These are phyloP conservation scores for Cheilosia impressa DNA, from an alignment of 2,888 invertebrate species.

Conservation along the genomic window DNA sequence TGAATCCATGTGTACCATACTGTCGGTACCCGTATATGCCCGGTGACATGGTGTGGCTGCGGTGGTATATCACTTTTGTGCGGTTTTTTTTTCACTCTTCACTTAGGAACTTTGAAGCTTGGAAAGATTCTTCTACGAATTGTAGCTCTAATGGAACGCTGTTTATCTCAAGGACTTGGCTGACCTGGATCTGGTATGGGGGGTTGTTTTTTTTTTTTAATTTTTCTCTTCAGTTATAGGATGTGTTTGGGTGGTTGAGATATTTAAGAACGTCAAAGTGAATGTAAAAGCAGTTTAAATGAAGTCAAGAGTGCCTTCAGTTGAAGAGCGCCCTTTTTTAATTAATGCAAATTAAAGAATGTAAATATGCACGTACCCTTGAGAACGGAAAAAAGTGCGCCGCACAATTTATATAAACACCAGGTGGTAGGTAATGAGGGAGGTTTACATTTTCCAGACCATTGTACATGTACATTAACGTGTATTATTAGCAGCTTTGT, in stretches of 20 bases:
- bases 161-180: slow-evolving; percentile 14
- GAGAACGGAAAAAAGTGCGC: no score
- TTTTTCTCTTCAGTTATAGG: background rate
- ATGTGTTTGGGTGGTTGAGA: background rate
- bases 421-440: no score
- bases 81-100: slow-evolving; percentile 3
- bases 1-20: slow-evolving; percentile 48
- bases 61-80: background rate
- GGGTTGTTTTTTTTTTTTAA: no score
- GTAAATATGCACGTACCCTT: no score
- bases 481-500: no score
- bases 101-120: background rate
- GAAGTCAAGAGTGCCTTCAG: background rate
- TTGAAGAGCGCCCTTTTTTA: background rate
- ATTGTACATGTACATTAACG: no score
- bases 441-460: no score
- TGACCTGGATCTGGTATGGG: slow-evolving; percentile 38
- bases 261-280: background rate
- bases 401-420: no score
- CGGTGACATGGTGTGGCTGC: slow-evolving; percentile 32
- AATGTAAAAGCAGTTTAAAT: background rate
- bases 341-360: no score
- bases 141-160: slow-evolving; percentile 28
- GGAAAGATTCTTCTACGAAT: slow-evolving; percentile 23
- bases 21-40: slow-evolving; percentile 5